Percentiles rank a stretch among this genome's conserved stretches.
Evolutionary conservation across 1,140 invertebrate species (phyloP).

Genomic region (Ephestia elutella): DNA sequence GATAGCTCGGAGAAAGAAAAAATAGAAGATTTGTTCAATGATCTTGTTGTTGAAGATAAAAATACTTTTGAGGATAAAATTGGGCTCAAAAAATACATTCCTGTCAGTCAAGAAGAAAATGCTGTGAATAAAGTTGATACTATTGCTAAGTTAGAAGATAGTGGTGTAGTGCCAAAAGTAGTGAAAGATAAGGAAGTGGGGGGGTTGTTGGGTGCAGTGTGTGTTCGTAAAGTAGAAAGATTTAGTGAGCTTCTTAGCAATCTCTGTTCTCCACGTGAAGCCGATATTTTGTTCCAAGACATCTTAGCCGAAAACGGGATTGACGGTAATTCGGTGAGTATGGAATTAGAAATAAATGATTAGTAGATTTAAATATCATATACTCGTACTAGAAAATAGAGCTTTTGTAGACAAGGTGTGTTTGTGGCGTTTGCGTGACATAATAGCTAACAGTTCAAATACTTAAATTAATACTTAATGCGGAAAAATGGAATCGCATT

Average conservation of each 20-base stretch:
- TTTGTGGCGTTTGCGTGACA: no score
- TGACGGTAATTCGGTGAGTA: slow-evolving; percentile 48
- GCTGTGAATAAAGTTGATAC: slow-evolving; percentile 36
- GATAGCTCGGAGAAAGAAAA: slow-evolving; percentile 51
- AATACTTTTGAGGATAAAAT: slow-evolving; percentile 22
- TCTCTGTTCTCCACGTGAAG: slow-evolving; percentile 66
- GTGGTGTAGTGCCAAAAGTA: slow-evolving; percentile 62
- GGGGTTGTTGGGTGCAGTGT: slow-evolving; percentile 61
- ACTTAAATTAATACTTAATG: no score
- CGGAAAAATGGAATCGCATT: no score
- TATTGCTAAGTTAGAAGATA: slow-evolving; percentile 44
- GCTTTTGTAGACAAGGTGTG: no score
- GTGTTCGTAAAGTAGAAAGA: slow-evolving; percentile 68
- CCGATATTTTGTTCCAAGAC: slow-evolving; percentile 64
- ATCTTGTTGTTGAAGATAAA: slow-evolving; percentile 42
- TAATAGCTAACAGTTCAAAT: no score
- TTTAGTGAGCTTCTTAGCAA: slow-evolving; percentile 71
- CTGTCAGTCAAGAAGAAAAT: slow-evolving; percentile 38
- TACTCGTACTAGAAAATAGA: no score
- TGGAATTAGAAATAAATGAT: background rate
- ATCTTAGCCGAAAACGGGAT: slow-evolving; percentile 62
- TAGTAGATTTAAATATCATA: no score
- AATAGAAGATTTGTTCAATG: slow-evolving; percentile 58
- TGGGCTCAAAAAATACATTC: slow-evolving; percentile 51
- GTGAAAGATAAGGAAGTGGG: slow-evolving; percentile 43